These are phyloP conservation scores for Pan troglodytes DNA, from an alignment of 2,113 vertebrate species.

Conservation along the genomic window NHGRI_mPanTro3-v2.1_pri NC_072410.2:111965001-111965500, in stretches of 20 bases:
- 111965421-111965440: background rate
- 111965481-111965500: background rate
- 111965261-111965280: background rate
- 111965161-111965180: background rate
- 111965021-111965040: background rate
- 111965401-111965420: background rate
- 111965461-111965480: background rate
- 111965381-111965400: background rate
- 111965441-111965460: background rate
- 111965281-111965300: no score
- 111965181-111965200: background rate
- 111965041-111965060: background rate
- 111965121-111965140: background rate
- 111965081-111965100: background rate
- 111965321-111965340: background rate
- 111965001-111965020: background rate
- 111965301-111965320: background rate
- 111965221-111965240: background rate
- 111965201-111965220: rapidly evolving
- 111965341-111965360: background rate
- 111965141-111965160: background rate
- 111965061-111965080: background rate
- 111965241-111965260: no score
- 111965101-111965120: background rate
- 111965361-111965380: background rate